Percentiles rank a stretch among this genome's conserved stretches.
These are phyloP conservation scores for Atherinomorus stipes DNA, from an alignment of 2,113 vertebrate species.

Conservation along the genomic window DNA sequence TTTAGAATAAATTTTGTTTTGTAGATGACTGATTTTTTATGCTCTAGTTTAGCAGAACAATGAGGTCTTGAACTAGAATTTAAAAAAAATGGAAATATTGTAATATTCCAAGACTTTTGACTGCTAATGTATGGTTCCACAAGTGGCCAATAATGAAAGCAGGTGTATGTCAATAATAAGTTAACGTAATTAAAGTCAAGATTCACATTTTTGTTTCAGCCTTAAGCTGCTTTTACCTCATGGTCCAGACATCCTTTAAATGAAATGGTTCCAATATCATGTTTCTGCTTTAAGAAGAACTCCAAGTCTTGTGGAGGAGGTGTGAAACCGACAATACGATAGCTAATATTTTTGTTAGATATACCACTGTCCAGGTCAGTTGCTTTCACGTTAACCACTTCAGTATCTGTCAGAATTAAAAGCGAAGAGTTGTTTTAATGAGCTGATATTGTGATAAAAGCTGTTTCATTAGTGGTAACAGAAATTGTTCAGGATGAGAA, in stretches of 20 bases:
- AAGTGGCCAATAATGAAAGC: too few relatives aligned
- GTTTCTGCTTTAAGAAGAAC: conserved; percentile 55
- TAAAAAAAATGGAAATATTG: too few relatives aligned
- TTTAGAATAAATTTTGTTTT: too few relatives aligned
- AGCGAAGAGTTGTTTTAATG: background rate
- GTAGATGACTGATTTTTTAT: too few relatives aligned
- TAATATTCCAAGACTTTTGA: too few relatives aligned
- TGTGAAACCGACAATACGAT: conserved; percentile 61
- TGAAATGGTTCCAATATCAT: conserved; percentile 51
- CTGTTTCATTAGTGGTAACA: background rate
- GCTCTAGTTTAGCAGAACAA: too few relatives aligned
- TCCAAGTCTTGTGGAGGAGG: conserved; percentile 60
- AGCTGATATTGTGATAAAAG: background rate
- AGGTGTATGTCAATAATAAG: too few relatives aligned
- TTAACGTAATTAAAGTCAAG: background rate
- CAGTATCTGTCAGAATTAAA: conserved; percentile 43
- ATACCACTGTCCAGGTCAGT: conserved; percentile 35
- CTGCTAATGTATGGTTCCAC: too few relatives aligned
- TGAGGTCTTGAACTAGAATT: too few relatives aligned
- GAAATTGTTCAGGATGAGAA: accelerated
- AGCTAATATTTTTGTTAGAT: conserved; percentile 48
- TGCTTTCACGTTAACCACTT: conserved; percentile 23
- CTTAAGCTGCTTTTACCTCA: conserved; percentile 62
- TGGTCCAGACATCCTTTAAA: conserved; percentile 81
- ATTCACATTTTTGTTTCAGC: background rate